Conservation (phyloP, 2,113 vertebrate genomes). For the Furnarius figulus region DNA sequence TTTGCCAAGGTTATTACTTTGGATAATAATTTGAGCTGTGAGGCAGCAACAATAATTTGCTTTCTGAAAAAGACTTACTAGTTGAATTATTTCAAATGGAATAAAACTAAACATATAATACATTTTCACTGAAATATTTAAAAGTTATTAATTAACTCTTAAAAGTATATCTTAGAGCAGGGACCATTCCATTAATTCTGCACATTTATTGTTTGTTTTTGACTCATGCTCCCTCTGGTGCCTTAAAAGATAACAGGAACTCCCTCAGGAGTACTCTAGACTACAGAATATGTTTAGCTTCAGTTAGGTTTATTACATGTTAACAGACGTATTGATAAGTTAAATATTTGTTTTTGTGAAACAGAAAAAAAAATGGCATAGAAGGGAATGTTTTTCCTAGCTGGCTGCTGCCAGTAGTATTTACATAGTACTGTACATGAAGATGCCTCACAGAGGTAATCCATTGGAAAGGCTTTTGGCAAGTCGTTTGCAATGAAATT, state of each 20-base stretch:
- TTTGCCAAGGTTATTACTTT: conserved; percentile 52
- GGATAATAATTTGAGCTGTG: not conserved
- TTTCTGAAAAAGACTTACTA: not conserved
- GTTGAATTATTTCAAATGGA: not conserved
- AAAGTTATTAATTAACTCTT: not conserved
- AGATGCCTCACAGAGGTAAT: not conserved
- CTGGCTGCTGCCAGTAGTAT: not conserved
- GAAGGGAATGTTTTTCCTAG: not conserved
- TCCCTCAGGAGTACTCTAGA: not conserved
- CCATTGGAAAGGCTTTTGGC: not conserved
- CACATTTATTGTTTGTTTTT: not conserved
- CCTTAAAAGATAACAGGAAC: not conserved
- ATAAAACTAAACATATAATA: not conserved
- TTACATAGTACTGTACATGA: not conserved
- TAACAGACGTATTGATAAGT: not conserved
- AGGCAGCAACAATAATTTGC: not conserved
- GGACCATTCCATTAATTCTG: not conserved
- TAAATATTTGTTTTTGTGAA: not conserved
- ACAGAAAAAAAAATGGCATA: not conserved
- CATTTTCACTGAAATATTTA: not conserved
- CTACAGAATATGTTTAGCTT: not conserved
- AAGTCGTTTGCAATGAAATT: not conserved
- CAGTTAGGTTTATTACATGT: not conserved
- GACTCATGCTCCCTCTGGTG: not conserved
- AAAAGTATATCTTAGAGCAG: not conserved